Evolutionary conservation across 2,888 invertebrate genomes (phyloP).

Genomic region (Desoria tigrina): DNA sequence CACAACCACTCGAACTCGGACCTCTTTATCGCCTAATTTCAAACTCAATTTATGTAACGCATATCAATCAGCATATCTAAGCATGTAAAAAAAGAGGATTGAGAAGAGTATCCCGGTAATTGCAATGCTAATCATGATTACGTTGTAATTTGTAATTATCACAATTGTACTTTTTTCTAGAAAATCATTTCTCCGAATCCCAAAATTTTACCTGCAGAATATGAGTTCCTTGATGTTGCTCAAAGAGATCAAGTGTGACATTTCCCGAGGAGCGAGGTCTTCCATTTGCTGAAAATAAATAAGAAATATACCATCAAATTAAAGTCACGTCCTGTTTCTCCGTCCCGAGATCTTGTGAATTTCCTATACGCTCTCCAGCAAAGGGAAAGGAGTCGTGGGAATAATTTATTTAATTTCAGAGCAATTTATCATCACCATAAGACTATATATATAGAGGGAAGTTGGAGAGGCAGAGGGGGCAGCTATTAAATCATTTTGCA

Average conservation of each 20-base stretch:
- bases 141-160: too few species aligned
- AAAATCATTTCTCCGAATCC: too few species aligned
- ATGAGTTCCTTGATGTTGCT: constrained; percentile 96
- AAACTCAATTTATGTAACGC: too few species aligned
- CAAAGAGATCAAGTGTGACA: constrained; percentile 84
- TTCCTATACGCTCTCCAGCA: neutral
- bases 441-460: neutral
- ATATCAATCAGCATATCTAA: too few species aligned
- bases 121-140: too few species aligned
- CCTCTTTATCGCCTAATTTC: too few species aligned
- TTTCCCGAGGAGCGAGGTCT: constrained; percentile 67
- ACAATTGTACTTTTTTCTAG: too few species aligned
- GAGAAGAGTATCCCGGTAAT: too few species aligned
- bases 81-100: too few species aligned
- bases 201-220: constrained; percentile 80
- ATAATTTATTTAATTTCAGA: constrained; percentile 23
- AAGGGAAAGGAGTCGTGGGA: constrained; percentile 10
- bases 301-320: neutral
- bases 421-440: constrained; percentile 13
- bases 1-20: too few species aligned
- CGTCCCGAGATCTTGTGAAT: neutral
- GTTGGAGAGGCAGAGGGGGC: constrained; percentile 1
- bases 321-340: neutral
- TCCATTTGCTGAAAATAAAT: constrained; percentile 63
- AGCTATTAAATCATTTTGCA: constrained; percentile 21